Evolutionary conservation across 1,140 invertebrate genomes (phyloP), one percentile per base, ranked within the genome.

Genomic region (Heliconius eleuchia): DNA sequence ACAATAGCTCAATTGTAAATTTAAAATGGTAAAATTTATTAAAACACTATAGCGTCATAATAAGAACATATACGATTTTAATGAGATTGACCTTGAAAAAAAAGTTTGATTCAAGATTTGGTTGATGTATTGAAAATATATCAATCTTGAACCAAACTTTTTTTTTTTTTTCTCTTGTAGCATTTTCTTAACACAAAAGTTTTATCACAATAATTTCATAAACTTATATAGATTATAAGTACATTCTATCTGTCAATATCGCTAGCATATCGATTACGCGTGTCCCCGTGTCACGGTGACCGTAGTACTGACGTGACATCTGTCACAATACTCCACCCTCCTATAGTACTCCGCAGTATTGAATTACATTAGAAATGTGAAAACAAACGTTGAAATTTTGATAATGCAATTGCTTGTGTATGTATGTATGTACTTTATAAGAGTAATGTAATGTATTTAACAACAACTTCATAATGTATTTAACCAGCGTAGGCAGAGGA

Each of bases 291-390:
- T 72, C 66, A 79, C 76, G 71, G 75, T 80, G 80, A 80, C 80
- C 77, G 71, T 81, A 74, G 77, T 80, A 79, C 66, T 76, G 13
- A 57, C 57, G 55, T 79, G 79, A 73, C 82, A 79, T 75, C 74
- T 79, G 81, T 82, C 81, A 82, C 75, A 50, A 76, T 76, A 76
- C n/a, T 16, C 18, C 73, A 57, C 30, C 23, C 50, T 55, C 55
- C 37, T 42, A 39, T 46, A 39, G 52, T 76, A 19, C 37, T 76
- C 18, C 34, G 5, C n/a, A 1, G 74, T 60, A 66, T 76, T 50
- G 39, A 76, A 37, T 76, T 76, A 66, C 74, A 66, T 76, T 76
- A 23, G 55, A 30, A 76, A 42, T 76, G 34, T 75, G 37, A 66
- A 75, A 66, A 66, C 60, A 66, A 27, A 66, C 60, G 60, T 66